Base-by-base conservation (phyloP, 2,113 vertebrate species). In the Apaloderma vittatum region DNA sequence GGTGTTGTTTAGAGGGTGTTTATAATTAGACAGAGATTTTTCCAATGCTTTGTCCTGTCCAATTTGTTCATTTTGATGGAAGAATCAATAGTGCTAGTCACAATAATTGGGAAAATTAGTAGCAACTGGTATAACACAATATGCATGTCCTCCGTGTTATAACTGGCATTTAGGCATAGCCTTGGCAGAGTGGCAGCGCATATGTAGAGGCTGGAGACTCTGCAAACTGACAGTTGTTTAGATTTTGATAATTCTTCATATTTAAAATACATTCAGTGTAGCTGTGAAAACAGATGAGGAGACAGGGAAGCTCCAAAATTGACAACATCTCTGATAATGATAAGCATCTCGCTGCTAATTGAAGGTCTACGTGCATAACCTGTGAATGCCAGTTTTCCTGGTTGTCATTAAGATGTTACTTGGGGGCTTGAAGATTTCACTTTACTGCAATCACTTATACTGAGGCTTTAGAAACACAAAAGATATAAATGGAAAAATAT, bases 21-120 rank as follows among this genome's bases (percentile, higher is more conserved):
- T 76, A 74, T 94, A 96, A 90, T 95, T 93, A 92, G 71, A 59
- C 29, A 61, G 77, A 92, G 76, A 79, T 95, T 95, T 90, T 92
- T 93, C 34, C 30, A 87, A 18, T 79, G 54, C 55, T 94, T 97
- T 96, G 58, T 91, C 88, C 66, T 76, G n/a, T 84, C 84, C 63
- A 96, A 91, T 97, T 97, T 97, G 96, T 88, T 93, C 65, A 57
- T 84, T 95, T 95, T 87, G 87, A 86, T 94, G 66, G 43, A 95
- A 79, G 80, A 96, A 97, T 96, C 90, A 96, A 88, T 94, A 93
- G 46, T n/a, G 29, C 68, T 94, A 94, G 51, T 68, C 61, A 93
- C 75, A 94, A 90, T 96, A 96, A 97, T 79, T 88, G 78, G 43
- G 72, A 86, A 96, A 96, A 96, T 97, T 91, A 94, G 74, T 79